A percentile compares a stretch with the other conserved stretches of the same genome.
Evolutionary conservation across 2,113 vertebrate genomes (phyloP).

Genomic region (Sialia sialis): DNA sequence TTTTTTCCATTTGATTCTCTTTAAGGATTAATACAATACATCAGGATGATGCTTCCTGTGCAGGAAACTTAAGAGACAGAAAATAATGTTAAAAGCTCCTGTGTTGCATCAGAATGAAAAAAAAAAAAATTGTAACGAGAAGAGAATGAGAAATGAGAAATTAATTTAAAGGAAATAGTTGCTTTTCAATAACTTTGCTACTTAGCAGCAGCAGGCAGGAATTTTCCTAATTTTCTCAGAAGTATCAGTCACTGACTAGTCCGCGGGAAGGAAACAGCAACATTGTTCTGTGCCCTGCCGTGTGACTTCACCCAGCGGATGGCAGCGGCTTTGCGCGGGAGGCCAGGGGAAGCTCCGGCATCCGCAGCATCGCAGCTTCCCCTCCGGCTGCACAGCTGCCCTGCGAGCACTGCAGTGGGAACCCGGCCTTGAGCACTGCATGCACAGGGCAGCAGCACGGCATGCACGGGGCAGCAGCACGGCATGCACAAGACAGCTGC

Average conservation of each 20-base stretch:
- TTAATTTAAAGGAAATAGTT: background rate
- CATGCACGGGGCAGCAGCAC: too few species aligned
- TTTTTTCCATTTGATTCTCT: background rate
- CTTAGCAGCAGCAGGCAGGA: background rate
- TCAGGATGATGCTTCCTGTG: background rate
- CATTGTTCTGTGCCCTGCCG: background rate
- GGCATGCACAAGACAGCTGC: too few species aligned
- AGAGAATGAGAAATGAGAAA: background rate
- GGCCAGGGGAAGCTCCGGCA: rapidly evolving
- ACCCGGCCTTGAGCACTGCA: too few species aligned
- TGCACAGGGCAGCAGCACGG: too few species aligned
- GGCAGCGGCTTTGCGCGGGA: rapidly evolving
- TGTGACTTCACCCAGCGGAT: rapidly evolving
- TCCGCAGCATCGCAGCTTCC: rapidly evolving
- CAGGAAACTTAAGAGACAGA: background rate
- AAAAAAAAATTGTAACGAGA: background rate
- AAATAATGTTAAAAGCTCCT: conserved; percentile 1
- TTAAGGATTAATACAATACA: background rate
- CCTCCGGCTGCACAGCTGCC: rapidly evolving
- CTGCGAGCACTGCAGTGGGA: rapidly evolving
- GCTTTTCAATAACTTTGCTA: background rate
- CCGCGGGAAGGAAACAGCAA: background rate
- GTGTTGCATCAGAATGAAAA: background rate
- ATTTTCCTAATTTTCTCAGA: background rate
- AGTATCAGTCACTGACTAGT: background rate